Evolutionary conservation across 2,113 vertebrate genomes (phyloP).

Genomic region (Onychostruthus taczanowskii): DNA sequence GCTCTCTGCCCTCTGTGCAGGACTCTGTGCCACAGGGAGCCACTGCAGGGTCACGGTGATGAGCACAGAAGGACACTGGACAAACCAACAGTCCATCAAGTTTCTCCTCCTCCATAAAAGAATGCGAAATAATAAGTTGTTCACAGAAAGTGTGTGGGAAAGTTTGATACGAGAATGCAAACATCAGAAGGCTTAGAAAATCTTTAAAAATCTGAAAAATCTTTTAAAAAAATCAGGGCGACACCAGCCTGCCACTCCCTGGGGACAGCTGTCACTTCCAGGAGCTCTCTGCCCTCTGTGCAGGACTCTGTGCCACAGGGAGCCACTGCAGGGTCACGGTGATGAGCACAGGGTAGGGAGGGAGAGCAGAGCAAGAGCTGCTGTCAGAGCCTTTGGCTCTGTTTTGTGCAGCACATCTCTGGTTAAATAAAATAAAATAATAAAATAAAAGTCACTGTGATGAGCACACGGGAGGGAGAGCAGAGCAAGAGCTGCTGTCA

Average conservation of each 20-base stretch:
- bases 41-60: fast-evolving
- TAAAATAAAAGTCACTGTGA: too few species aligned
- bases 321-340: fast-evolving
- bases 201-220: too few species aligned
- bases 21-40: neutral
- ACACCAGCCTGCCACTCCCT: too few species aligned
- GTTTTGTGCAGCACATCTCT: neutral
- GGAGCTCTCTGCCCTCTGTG: neutral
- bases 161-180: too few species aligned
- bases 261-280: neutral
- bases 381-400: neutral
- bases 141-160: too few species aligned
- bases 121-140: too few species aligned
- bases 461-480: neutral
- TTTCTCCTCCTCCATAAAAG: too few species aligned
- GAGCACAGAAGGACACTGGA: neutral
- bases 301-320: neutral
- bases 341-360: neutral
- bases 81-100: too few species aligned
- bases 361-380: neutral
- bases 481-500: neutral
- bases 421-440: neutral
- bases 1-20: neutral
- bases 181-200: too few species aligned
- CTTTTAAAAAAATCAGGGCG: too few species aligned